Evolutionary conservation across 2,113 vertebrate genomes (phyloP).

Genomic region (Piprites chloris): DNA sequence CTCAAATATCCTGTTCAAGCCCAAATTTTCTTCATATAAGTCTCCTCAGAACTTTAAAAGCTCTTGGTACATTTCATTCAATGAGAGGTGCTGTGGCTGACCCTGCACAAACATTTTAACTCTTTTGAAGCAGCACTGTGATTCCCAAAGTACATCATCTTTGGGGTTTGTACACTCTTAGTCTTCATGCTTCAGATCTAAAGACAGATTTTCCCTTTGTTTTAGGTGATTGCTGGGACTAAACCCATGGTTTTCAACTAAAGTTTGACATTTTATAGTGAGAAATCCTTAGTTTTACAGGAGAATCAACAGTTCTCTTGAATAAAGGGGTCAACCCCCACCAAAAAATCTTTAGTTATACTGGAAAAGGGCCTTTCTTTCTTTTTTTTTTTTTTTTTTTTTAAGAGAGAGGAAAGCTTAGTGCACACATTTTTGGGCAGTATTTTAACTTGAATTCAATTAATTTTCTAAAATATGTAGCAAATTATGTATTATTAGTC

Average conservation of each 20-base stretch:
- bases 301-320: fast-evolving
- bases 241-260: not conserved
- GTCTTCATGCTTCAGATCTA: not conserved
- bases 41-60: not conserved
- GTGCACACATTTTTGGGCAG: not conserved
- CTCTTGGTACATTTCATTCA: not conserved
- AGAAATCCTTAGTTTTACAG: not conserved
- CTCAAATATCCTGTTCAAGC: not conserved
- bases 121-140: not conserved
- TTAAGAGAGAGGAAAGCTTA: not conserved
- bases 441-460: not conserved
- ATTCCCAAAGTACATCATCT: not conserved
- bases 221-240: not conserved
- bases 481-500: not conserved
- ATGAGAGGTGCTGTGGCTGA: not conserved
- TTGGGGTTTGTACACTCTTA: not conserved
- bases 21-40: not conserved
- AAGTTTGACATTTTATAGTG: not conserved
- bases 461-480: not conserved
- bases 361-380: fast-evolving
- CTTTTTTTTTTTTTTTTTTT: no score
- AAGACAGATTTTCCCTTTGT: fast-evolving
- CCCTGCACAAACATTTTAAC: not conserved
- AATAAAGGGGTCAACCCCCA: fast-evolving
- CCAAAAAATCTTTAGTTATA: not conserved